Evolutionary conservation across 2,113 vertebrate species (phyloP).

Genomic region (Cyprinodon tularosa): DNA sequence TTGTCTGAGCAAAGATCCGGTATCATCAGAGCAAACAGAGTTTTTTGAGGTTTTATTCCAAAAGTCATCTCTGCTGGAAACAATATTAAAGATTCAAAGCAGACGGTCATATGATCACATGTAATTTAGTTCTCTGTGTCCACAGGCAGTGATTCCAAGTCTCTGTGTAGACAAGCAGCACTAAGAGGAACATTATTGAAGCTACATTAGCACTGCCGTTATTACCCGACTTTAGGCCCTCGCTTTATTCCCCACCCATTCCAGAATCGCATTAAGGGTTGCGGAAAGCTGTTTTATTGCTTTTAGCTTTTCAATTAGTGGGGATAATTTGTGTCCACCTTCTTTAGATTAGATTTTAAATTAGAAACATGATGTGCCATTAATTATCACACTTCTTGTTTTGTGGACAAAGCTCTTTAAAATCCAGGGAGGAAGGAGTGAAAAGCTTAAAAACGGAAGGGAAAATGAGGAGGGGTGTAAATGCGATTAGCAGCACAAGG

Average conservation of each 20-base stretch:
- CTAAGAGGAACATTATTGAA: slow-evolving; percentile 43
- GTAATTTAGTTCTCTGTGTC: slow-evolving; percentile 27
- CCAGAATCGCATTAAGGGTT: slow-evolving; percentile 63
- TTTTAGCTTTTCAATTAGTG: slow-evolving; percentile 78
- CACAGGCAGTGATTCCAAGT: slow-evolving; percentile 27
- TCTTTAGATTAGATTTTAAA: slow-evolving; percentile 79
- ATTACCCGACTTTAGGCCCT: slow-evolving; percentile 31
- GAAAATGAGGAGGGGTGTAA: slow-evolving; percentile 22
- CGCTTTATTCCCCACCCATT: slow-evolving; percentile 55
- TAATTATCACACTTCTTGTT: slow-evolving; percentile 73
- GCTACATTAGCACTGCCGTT: slow-evolving; percentile 30
- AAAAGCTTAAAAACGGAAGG: neutral
- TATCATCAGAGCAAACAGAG: no score
- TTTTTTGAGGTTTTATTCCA: no score
- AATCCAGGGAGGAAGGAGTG: slow-evolving; percentile 9
- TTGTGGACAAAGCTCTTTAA: slow-evolving; percentile 62
- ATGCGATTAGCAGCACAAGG: slow-evolving; percentile 16
- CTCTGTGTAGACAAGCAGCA: slow-evolving; percentile 18
- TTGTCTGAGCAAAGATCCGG: no score
- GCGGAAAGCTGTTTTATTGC: slow-evolving; percentile 59
- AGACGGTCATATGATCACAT: neutral
- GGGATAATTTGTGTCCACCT: slow-evolving; percentile 76
- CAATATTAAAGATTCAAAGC: neutral
- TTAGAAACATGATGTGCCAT: slow-evolving; percentile 78
- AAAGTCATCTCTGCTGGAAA: neutral